phyloP scores from a whole-genome alignment of 2,113 vertebrate genomes.

The Megalops atlanticus region DNA sequence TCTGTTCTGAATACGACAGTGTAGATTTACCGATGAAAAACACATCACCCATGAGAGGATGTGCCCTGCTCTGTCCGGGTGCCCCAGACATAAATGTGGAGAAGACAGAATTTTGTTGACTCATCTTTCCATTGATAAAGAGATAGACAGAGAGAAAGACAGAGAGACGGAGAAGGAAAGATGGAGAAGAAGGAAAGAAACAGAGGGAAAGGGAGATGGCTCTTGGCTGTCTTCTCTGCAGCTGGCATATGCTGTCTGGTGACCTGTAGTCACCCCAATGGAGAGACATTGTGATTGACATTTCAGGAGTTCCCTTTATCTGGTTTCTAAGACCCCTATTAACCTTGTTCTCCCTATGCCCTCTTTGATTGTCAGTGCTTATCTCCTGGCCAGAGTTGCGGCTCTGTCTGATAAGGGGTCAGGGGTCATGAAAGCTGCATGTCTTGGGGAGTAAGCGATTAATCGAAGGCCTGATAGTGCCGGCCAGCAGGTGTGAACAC shows the following conservation, averaged over 20 bases:
- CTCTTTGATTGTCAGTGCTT: neutral
- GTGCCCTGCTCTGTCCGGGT: no score
- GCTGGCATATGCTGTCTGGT: conserved; percentile 57
- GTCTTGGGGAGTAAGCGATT: neutral
- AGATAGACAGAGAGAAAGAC: neutral
- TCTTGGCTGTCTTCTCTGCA: conserved; percentile 44
- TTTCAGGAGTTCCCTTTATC: conserved; percentile 40
- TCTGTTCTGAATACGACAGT: no score
- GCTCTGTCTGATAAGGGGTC: neutral
- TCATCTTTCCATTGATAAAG: no score
- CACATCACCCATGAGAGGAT: no score
- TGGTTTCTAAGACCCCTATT: conserved; percentile 43
- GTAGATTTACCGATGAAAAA: no score
- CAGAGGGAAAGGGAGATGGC: neutral
- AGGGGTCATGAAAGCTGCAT: neutral
- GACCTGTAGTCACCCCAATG: conserved; percentile 47
- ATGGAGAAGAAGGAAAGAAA: neutral
- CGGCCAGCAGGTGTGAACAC: no score
- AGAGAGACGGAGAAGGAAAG: neutral
- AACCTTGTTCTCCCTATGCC: conserved; percentile 29
- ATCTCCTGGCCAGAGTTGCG: neutral
- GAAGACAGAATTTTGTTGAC: no score
- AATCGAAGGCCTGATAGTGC: neutral
- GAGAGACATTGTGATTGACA: conserved; percentile 56
- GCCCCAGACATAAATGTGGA: no score